Evolutionary conservation across 2,113 vertebrate species (phyloP).

Genomic region (Megaceryle maxima): DNA sequence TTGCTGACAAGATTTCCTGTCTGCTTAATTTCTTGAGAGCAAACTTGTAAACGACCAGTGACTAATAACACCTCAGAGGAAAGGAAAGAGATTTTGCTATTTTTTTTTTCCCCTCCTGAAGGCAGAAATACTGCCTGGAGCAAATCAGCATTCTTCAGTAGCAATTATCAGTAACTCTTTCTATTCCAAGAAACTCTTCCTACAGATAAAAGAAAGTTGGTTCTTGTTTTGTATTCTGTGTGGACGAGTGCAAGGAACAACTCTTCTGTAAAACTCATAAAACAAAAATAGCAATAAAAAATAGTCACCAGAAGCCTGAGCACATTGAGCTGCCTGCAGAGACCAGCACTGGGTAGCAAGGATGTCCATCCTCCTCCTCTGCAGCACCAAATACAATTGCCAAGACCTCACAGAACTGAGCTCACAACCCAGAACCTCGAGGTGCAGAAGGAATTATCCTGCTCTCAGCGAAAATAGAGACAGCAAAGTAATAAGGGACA

Average conservation of each 20-base stretch:
- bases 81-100: background rate
- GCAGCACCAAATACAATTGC: background rate
- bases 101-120: background rate
- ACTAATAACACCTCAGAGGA: background rate
- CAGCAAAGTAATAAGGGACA: rapidly evolving
- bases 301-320: background rate
- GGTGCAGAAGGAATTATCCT: background rate
- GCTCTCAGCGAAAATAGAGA: background rate
- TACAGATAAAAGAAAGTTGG: background rate
- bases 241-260: background rate
- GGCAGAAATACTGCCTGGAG: background rate
- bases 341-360: background rate
- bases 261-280: background rate
- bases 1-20: background rate
- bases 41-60: background rate
- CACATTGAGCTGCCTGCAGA: background rate
- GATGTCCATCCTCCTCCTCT: background rate
- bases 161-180: background rate
- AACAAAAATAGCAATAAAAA: background rate
- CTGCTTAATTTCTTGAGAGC: background rate
- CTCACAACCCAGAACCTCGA: background rate
- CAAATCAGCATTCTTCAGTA: background rate
- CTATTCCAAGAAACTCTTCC: background rate
- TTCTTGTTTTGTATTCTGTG: background rate
- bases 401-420: background rate